Evolutionary conservation across 1,140 invertebrate species (phyloP), one percentile per base, ranked within the genome.

Genomic region (Drusus annulatus): DNA sequence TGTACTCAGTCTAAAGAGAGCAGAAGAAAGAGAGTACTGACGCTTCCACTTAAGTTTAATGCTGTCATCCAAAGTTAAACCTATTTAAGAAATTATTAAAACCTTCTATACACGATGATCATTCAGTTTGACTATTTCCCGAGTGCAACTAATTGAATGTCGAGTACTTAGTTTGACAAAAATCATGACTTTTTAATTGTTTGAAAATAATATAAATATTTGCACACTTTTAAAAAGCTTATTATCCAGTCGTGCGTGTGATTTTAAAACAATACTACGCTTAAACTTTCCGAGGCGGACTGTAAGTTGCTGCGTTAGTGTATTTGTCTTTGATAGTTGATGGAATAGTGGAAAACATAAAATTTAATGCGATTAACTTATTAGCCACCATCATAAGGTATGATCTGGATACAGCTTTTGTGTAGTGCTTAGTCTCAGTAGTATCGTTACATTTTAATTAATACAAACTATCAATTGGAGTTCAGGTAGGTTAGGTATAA

Each of bases 1-100:
- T 68, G 78, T 60, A 36, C 17, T 58, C n/a, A 28, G 16, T 54
- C 58, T 45, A 45, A 21, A 21, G 69, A 73, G 21, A 50, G 2
- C 10, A 54, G n/a, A 36, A 58, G 4, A 78, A 36, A 58, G 4
- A 78, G 31, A 23, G 13, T 68, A 21, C 23, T 19, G n/a, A 62
- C 5, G 54, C 36, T 62, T n/a, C 21, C 68, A 74, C n/a, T 74
- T 74, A 74, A 62, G 68, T 74, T 79, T 79, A 23, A 73, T 79
- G 28, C 60, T 63, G 31, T 19, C 52, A 54, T 56, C 19, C 36
- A 23, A 8, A n/a, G 62, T 74, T 74, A 28, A 56, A 74, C 54
- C 74, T 79, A 60, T 36, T 58, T 52, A 31, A 58, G n/a, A 74
- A 74, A 62, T 62, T 25, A 28, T 74, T 74, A 74, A 74, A 68